phyloP scores from a whole-genome alignment of 2,113 vertebrate species.

The Pseudolaguvia tuberculata region DNA sequence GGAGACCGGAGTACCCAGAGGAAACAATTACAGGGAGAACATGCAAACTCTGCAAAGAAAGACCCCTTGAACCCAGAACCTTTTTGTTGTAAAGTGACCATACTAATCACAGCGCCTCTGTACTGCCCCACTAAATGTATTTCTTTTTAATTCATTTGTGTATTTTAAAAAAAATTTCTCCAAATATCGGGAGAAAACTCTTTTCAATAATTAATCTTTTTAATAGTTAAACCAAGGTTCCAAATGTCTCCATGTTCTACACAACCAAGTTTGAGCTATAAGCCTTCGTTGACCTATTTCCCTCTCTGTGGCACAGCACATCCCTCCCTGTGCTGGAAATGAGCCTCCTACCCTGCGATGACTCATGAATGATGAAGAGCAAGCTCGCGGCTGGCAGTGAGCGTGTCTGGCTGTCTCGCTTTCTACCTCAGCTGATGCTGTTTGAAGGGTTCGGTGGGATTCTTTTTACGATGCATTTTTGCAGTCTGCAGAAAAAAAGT shows the following conservation, averaged over 20 bases:
- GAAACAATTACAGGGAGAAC: too few species aligned
- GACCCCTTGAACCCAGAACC: too few species aligned
- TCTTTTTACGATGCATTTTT: not conserved
- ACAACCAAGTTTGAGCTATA: constrained; percentile 28
- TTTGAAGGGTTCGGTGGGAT: constrained; percentile 34
- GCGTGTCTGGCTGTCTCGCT: constrained; percentile 30
- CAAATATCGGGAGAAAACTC: too few species aligned
- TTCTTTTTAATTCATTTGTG: too few species aligned
- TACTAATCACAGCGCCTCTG: too few species aligned
- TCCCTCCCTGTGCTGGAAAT: constrained; percentile 27
- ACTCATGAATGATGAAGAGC: constrained; percentile 40
- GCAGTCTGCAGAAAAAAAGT: not conserved
- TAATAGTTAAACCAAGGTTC: too few species aligned
- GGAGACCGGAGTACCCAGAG: too few species aligned
- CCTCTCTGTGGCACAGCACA: constrained; percentile 23
- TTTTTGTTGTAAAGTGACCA: too few species aligned
- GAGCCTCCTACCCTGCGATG: constrained; percentile 41
- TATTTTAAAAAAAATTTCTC: too few species aligned
- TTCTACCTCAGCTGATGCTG: constrained; percentile 43
- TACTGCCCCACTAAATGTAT: too few species aligned
- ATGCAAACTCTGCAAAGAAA: too few species aligned
- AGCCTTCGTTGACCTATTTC: constrained; percentile 43
- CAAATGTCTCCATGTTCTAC: not conserved
- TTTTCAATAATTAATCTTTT: too few species aligned
- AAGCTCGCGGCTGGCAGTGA: constrained; percentile 34